A percentile compares a stretch with the other conserved stretches of the same genome.
These are phyloP conservation scores for Axinella damicornis DNA, from an alignment of 37 sponge, comb jelly and placozoan species.

Conservation along the genomic window DNA sequence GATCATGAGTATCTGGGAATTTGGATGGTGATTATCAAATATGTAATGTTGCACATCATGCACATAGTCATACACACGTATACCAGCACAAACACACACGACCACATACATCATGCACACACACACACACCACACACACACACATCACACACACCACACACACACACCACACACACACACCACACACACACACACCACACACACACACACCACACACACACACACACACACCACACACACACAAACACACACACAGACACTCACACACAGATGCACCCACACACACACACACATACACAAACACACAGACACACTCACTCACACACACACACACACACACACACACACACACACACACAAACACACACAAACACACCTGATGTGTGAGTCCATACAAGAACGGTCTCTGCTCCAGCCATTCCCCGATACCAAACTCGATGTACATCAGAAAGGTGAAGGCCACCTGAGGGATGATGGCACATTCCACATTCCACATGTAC, in stretches of 20 bases:
- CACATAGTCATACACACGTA: too few relatives aligned
- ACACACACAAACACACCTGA: slow-evolving; percentile 58
- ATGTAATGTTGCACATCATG: too few relatives aligned
- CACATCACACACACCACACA: too few relatives aligned
- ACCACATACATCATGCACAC: too few relatives aligned
- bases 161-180: too few relatives aligned
- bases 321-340: neutral
- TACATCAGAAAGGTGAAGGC: slow-evolving; percentile 81
- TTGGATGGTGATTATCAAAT: too few relatives aligned
- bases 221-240: slow-evolving; percentile 1
- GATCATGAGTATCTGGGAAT: too few relatives aligned
- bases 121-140: too few relatives aligned
- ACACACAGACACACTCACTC: slow-evolving; percentile 14
- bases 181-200: too few relatives aligned
- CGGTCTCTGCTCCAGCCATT: slow-evolving; percentile 72
- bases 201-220: neutral
- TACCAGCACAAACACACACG: too few relatives aligned
- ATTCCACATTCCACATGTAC: too few relatives aligned
- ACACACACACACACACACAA: slow-evolving; percentile 28
- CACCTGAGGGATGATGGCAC: slow-evolving; percentile 32
- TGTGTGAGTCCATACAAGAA: slow-evolving; percentile 74
- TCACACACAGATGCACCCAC: too few relatives aligned
- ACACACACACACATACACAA: slow-evolving; percentile 28
- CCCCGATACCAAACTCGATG: slow-evolving; percentile 87
- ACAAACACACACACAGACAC: slow-evolving; percentile 10